These are phyloP conservation scores for Cosmopolites sordidus DNA, from an alignment of 2,888 invertebrate genomes.

Conservation along the genomic window DNA sequence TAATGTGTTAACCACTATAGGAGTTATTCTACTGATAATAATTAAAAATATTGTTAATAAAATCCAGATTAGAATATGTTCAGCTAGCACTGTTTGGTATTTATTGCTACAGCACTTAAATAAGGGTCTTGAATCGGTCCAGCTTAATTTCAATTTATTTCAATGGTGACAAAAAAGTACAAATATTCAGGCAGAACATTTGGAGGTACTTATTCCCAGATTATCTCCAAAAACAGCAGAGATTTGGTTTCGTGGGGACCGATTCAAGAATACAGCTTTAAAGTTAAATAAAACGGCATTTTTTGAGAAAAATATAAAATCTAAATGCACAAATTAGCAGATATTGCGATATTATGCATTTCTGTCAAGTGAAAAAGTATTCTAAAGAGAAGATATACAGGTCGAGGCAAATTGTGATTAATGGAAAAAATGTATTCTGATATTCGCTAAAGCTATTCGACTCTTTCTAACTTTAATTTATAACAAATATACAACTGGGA, in stretches of 20 bases:
- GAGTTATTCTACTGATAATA: constrained; percentile 19
- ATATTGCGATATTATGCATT: constrained; percentile 13
- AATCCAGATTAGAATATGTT: constrained; percentile 32
- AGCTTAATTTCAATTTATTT: constrained; percentile 17
- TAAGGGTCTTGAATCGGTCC: constrained; percentile 23
- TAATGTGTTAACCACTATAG: constrained; percentile 11
- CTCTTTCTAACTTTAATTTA: too few species aligned
- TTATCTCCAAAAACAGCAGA: constrained; percentile 11
- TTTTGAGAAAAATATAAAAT: constrained; percentile 6
- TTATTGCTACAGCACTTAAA: constrained; percentile 26
- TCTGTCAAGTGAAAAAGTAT: constrained; percentile 22
- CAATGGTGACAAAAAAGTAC: constrained; percentile 22
- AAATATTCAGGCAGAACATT: constrained; percentile 20
- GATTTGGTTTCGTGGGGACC: constrained; percentile 6
- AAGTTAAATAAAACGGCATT: constrained; percentile 16
- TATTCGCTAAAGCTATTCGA: too few species aligned
- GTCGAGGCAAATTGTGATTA: constrained; percentile 36
- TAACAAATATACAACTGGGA: too few species aligned
- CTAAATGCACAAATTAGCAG: constrained; percentile 20
- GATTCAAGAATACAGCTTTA: constrained; percentile 16
- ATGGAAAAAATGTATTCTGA: too few species aligned
- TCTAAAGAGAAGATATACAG: constrained; percentile 34
- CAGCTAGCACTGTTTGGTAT: constrained; percentile 28
- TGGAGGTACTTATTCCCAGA: constrained; percentile 21
- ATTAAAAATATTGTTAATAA: constrained; percentile 29